Evolutionary conservation across 2,888 invertebrate genomes (phyloP).

Genomic region (Drosophila sordidapex): DNA sequence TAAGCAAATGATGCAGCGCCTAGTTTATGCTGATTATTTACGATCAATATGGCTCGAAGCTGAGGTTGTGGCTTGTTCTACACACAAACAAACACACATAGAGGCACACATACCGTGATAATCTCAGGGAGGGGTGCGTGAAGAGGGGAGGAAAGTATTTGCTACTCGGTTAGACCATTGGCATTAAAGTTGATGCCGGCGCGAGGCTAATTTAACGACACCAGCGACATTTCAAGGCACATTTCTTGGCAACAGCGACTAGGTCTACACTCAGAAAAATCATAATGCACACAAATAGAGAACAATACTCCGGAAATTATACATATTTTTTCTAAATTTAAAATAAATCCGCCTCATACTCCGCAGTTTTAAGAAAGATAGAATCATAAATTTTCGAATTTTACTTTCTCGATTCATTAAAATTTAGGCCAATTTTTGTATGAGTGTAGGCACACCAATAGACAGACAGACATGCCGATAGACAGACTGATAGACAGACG

Average conservation of each 20-base stretch:
- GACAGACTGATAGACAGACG: conserved; percentile 2
- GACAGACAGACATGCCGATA: not conserved
- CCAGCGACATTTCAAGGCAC: conserved; percentile 50
- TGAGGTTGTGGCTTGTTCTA: not conserved
- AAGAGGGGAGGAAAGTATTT: not conserved
- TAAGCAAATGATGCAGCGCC: conserved; percentile 20
- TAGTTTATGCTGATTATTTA: conserved; percentile 51
- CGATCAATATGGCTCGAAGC: conserved; percentile 29
- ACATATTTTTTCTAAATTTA: not conserved
- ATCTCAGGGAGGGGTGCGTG: not conserved
- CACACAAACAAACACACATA: not conserved
- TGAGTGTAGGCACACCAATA: not conserved
- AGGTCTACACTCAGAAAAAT: not conserved
- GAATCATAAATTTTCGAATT: not conserved
- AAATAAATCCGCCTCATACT: not conserved
- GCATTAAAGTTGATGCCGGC: conserved; percentile 51
- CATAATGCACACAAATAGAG: not conserved
- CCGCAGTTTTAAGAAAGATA: not conserved
- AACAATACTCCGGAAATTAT: not conserved
- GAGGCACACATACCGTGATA: conserved; percentile 24
- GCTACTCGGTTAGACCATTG: conserved; percentile 18
- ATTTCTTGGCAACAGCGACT: conserved; percentile 32
- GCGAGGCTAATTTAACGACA: conserved; percentile 62
- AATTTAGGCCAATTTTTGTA: not conserved
- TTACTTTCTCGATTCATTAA: not conserved